phyloP scores from a whole-genome alignment of 2,113 vertebrate species.

The Apaloderma vittatum region DNA sequence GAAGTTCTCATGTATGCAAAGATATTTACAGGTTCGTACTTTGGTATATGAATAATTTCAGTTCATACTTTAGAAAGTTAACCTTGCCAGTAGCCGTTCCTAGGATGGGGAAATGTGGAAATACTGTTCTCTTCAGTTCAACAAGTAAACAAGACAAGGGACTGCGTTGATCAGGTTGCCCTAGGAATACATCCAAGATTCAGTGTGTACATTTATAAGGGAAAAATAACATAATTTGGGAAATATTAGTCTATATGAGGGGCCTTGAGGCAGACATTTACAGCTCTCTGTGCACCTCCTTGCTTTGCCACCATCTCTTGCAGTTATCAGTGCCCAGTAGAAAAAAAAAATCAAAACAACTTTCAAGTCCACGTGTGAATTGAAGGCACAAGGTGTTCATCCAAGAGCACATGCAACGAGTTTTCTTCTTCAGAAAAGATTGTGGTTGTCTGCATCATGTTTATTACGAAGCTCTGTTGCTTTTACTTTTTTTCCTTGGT shows the following conservation, averaged over 20 bases:
- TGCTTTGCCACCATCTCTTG: background rate
- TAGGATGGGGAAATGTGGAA: background rate
- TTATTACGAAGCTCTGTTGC: background rate
- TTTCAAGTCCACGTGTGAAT: rapidly evolving
- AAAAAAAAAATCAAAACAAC: background rate
- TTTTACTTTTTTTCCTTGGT: background rate
- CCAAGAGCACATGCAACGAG: background rate
- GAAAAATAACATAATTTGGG: background rate
- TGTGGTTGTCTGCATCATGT: background rate
- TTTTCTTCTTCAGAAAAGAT: background rate
- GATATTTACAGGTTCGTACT: background rate
- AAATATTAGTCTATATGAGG: background rate
- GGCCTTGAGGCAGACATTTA: background rate
- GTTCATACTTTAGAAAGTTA: background rate
- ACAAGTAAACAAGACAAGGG: background rate
- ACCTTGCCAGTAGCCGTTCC: background rate
- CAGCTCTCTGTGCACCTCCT: background rate
- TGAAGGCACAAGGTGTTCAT: background rate
- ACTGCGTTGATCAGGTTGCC: background rate
- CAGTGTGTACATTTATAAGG: background rate
- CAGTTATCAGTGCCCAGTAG: background rate
- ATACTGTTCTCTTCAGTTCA: background rate
- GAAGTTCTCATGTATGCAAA: background rate
- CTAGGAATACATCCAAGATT: background rate
- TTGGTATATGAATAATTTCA: background rate